A percentile compares a stretch with the other conserved stretches of the same genome.
Evolutionary conservation across 2,888 invertebrate species (phyloP).

Genomic region (Patella caerulea): DNA sequence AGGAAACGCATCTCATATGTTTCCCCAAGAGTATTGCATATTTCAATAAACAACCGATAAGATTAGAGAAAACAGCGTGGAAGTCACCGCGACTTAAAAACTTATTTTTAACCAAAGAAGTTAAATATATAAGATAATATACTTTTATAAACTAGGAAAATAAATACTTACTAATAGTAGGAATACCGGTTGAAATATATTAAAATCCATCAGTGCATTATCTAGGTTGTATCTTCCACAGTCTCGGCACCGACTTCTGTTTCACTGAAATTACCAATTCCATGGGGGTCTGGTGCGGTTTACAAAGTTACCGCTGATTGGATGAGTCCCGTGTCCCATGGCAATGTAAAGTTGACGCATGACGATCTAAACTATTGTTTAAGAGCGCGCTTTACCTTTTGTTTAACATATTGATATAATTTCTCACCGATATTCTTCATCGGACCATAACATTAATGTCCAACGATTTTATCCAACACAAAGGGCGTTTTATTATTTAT

Average conservation of each 20-base stretch:
- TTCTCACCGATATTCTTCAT: neutral
- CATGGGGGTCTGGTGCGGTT: neutral
- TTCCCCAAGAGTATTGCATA: too few species aligned
- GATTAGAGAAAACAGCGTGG: neutral
- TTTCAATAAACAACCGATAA: neutral
- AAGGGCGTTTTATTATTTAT: too few species aligned
- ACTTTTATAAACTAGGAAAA: neutral
- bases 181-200: neutral
- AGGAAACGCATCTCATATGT: neutral
- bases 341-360: neutral
- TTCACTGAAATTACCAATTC: neutral
- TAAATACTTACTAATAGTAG: neutral
- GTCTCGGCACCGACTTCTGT: neutral
- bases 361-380: neutral
- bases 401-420: conserved; percentile 2
- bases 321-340: conserved; percentile 2
- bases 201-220: conserved; percentile 5
- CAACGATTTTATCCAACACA: too few species aligned
- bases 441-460: too few species aligned
- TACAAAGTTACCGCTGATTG: neutral
- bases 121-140: too few species aligned
- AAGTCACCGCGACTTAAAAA: too few species aligned
- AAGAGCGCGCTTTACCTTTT: neutral
- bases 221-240: neutral
- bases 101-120: too few species aligned